phyloP scores from a whole-genome alignment of 2,888 invertebrate species.

The Mimumesa dahlbomi region DNA sequence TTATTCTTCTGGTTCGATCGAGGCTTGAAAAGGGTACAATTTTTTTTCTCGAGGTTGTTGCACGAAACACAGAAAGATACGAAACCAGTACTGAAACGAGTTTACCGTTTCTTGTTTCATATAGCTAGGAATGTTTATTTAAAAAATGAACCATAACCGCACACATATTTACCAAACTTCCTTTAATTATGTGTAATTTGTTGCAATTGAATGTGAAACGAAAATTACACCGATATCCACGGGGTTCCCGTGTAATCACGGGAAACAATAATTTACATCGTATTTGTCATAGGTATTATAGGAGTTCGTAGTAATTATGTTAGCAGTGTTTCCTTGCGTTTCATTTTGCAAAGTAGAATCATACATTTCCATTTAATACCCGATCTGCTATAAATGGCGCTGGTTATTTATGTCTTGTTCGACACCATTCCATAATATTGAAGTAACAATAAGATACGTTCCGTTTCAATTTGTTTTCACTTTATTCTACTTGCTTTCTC shows the following conservation, averaged over 20 bases:
- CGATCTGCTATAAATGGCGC: too few relatives aligned
- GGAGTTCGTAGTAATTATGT: constrained; percentile 25
- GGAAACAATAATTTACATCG: constrained; percentile 40
- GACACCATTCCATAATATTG: not conserved
- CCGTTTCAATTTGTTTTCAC: constrained; percentile 33
- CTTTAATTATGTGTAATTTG: too few relatives aligned
- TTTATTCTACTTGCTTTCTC: constrained; percentile 20
- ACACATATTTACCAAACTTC: too few relatives aligned
- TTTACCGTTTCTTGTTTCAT: too few relatives aligned
- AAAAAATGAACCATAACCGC: too few relatives aligned
- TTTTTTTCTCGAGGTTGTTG: too few relatives aligned
- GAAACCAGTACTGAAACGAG: too few relatives aligned
- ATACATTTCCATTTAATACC: not conserved
- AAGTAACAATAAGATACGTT: not conserved
- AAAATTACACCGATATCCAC: constrained; percentile 34
- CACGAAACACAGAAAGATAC: too few relatives aligned
- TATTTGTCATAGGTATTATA: constrained; percentile 34
- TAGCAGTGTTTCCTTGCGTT: constrained; percentile 8
- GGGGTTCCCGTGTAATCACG: constrained; percentile 37
- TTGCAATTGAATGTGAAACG: constrained; percentile 37
- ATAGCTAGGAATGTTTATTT: too few relatives aligned
- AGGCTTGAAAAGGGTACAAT: too few relatives aligned
- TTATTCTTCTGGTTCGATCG: too few relatives aligned
- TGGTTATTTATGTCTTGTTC: not conserved
- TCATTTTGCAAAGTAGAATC: not conserved